Base-by-base conservation (phyloP, 2,797 vertebrate species). In the Chaetophractus vellerosus region DNA sequence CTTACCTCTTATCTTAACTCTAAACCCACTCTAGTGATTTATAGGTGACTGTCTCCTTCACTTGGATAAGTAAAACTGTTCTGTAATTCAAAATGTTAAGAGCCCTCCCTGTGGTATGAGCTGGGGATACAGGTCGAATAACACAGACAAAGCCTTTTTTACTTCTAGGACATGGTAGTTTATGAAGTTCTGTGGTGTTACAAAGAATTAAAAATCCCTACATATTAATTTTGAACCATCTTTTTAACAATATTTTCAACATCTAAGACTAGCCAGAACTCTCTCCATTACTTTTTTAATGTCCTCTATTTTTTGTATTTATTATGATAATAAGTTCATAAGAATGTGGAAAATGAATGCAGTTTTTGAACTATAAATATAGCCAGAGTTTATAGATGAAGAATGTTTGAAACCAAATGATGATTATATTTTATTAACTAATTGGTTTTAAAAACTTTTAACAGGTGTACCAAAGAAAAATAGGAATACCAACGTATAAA, bases 361-460 rank as follows among this genome's bases (percentile, higher is more conserved):
- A 61, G 72, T 24, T 64, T 83, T 75, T 9, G 75, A 61, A 87
- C 64, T 79, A 10, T 69, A 80, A 87, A 92, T 75, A 80, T 63
- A 86, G 41, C 66, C 48, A 55, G 11, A 50, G 69, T 82, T 74
- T 82, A 23, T 48, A 57, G 8, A 36, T 83, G 31, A 91, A 85
- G 7, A 83, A 79, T 91, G 6, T 0, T 12, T 55, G n/a, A 84
- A 92, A 69, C 1, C 21, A 80, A 88, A 33, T 88, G 6, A 93
- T 82, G 76, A 69, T 69, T 87, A 66, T 48, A 74, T 84, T 85
- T 59, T 45, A 68, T 71, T 66, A 18, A 50, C 69, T 74, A 83
- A 21, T 81, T 66, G 83, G 33, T 41, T 57, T 15, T 41, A 84
- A 88, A 86, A 66, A 0, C 36, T 12, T 82, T 79, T 16, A 93